Evolutionary conservation across 2,113 vertebrate species (phyloP), one percentile per base, ranked within the genome.

Genomic region (Mastomys coucha): DNA sequence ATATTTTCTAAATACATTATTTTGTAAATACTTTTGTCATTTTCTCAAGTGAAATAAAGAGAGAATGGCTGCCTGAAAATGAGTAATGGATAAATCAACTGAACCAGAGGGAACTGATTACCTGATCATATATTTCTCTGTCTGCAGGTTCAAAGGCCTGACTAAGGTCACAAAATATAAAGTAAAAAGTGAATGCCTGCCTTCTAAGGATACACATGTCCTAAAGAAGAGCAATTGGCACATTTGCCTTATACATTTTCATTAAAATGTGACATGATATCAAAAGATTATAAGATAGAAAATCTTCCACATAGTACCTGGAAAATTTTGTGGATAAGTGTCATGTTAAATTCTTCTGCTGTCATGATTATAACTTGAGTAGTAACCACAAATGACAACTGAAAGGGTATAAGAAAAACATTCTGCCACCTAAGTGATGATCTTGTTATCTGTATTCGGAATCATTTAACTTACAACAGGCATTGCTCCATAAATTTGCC

Each of bases 331-430:
- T 76, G 72, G n/a, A 60, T 95, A 93, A 97, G 28, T 97, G 89
- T 95, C 96, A 96, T 96, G 94, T 94, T 98, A 94, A 97, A 97
- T 91, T 95, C 89, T 91, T 96, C n/a, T 97, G 63, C 96, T 93
- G 65, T 95, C 87, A 49, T 94, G 89, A 88, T 93, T 98, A 51
- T 91, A 93, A 88, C 89, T 90, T 93, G 89, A 97, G 33, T 88
- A 78, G 22, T 95, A 96, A 97, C 94, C 56, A 12, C 88, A 96
- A 96, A 75, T 95, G 97, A 97, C 97, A 97, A 65, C 75, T 88
- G 78, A 94, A 96, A 97, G 80, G 69, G 51, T n/a, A 88, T 81
- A 81, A 65, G 53, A 84, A 89, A 95, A 91, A 58, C 7, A 72
- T 82, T 84, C 91, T 96, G 97, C 97, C 95, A 97, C 58, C 31